Percentiles rank a stretch among this genome's conserved stretches.
Conservation (phyloP, 2,113 vertebrate genomes). For the Siniperca chuatsi region DNA sequence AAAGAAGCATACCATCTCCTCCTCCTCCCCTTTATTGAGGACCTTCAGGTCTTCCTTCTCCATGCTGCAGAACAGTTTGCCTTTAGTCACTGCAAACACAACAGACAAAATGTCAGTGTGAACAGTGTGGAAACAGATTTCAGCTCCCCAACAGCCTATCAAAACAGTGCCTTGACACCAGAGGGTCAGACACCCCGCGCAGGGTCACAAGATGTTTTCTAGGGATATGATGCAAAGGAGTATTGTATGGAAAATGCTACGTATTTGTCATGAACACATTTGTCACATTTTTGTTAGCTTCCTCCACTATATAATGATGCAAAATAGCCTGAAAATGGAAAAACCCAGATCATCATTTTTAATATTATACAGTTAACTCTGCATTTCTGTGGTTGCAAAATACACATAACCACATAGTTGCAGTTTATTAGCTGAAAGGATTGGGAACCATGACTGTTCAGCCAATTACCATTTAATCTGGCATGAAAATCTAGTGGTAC, state of each 20-base stretch:
- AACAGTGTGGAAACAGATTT: conserved; percentile 10
- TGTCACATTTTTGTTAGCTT: not conserved
- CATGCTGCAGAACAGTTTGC: conserved; percentile 86
- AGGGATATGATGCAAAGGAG: not conserved
- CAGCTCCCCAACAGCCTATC: not conserved
- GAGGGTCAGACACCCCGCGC: not conserved
- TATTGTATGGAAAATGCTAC: not conserved
- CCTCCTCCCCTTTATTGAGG: conserved; percentile 93
- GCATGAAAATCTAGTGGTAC: not conserved
- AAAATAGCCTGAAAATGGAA: not conserved
- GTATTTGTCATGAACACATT: not conserved
- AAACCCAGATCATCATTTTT: not conserved
- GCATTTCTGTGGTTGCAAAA: not conserved
- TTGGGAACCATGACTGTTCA: conserved; percentile 3
- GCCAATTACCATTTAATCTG: conserved; percentile 10
- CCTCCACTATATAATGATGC: not conserved
- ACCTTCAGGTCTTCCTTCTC: conserved; percentile 92
- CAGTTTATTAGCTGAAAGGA: not conserved
- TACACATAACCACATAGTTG: not conserved
- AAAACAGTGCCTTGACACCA: not conserved
- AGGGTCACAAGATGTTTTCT: conserved; percentile 15
- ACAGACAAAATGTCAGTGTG: conserved; percentile 4
- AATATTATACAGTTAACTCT: not conserved
- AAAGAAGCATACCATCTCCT: conserved; percentile 91
- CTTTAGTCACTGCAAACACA: conserved; percentile 74